phyloP scores from a whole-genome alignment of 1,140 invertebrate genomes.

The Oryzaephilus surinamensis region DNA sequence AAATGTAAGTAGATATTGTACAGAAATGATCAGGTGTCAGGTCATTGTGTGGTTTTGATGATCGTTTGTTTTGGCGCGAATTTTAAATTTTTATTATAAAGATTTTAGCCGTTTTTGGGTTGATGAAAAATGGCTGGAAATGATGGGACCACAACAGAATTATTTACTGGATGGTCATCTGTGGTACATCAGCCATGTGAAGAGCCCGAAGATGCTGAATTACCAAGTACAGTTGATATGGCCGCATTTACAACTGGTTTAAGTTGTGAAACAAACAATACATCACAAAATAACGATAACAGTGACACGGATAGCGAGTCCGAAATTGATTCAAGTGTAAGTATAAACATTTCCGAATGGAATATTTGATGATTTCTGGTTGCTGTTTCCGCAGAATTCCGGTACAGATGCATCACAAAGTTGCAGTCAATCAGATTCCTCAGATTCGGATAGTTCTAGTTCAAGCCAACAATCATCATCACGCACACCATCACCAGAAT shows the following conservation, averaged over 20 bases:
- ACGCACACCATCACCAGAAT: slow-evolving; percentile 28
- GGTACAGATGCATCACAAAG: slow-evolving; percentile 32
- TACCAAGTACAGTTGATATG: slow-evolving; percentile 55
- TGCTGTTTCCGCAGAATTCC: slow-evolving; percentile 31
- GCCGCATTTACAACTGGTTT: slow-evolving; percentile 38
- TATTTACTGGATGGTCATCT: slow-evolving; percentile 47
- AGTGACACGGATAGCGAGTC: slow-evolving; percentile 33
- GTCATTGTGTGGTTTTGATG: slow-evolving; percentile 6
- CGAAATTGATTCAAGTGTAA: slow-evolving; percentile 38
- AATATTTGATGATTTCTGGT: not conserved
- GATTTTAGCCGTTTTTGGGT: slow-evolving; percentile 6
- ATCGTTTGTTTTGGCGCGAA: slow-evolving; percentile 25
- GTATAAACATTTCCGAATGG: slow-evolving; percentile 10
- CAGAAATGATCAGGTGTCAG: slow-evolving; percentile 6
- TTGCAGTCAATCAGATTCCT: slow-evolving; percentile 31
- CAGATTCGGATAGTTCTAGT: slow-evolving; percentile 33
- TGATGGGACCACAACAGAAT: slow-evolving; percentile 32
- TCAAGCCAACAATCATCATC: slow-evolving; percentile 31
- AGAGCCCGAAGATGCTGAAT: slow-evolving; percentile 46
- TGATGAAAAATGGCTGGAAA: slow-evolving; percentile 32
- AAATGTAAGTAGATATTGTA: not conserved
- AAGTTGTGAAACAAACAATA: slow-evolving; percentile 27
- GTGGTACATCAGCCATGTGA: slow-evolving; percentile 50
- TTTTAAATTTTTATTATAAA: slow-evolving; percentile 8
- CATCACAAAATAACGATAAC: slow-evolving; percentile 20